Evolutionary conservation across 2,888 invertebrate genomes (phyloP).

Genomic region (Julus scanicus): DNA sequence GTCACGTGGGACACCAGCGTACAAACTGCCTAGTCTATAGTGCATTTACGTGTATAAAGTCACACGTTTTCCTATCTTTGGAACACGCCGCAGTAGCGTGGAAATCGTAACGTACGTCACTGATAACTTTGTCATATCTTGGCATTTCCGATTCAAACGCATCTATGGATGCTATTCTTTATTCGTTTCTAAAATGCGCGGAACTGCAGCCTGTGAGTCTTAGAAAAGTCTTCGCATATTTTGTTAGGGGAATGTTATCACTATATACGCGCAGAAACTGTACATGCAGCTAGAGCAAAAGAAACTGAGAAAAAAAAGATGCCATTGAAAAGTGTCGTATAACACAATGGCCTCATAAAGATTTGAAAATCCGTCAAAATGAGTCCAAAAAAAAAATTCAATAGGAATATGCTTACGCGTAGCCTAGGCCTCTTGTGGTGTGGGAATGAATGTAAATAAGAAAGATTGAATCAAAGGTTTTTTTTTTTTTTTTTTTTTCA

Average conservation of each 20-base stretch:
- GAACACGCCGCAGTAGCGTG: not conserved
- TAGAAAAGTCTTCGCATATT: not conserved
- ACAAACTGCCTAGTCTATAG: not conserved
- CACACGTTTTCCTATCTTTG: not conserved
- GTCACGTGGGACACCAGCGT: conserved; percentile 12
- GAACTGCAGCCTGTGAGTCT: not conserved
- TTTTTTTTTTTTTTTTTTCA: conserved; percentile 9
- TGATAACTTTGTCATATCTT: conserved; percentile 22
- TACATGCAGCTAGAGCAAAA: not conserved
- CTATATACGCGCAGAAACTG: not conserved
- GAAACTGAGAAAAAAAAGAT: not conserved
- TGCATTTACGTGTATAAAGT: not conserved
- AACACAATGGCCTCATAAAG: conserved; percentile 22
- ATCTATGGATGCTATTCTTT: conserved; percentile 15
- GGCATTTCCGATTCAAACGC: conserved; percentile 33
- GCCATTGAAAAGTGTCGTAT: conserved; percentile 7
- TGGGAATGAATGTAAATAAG: conserved; percentile 16
- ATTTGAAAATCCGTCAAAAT: conserved; percentile 28
- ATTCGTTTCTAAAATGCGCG: not conserved
- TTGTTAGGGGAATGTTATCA: conserved; percentile 21
- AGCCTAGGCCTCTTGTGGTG: not conserved
- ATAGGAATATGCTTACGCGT: not conserved
- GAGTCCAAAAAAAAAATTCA: not conserved
- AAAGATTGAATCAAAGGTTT: conserved; percentile 2
- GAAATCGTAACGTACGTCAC: conserved; percentile 22